phyloP scores from a whole-genome alignment of 2,113 vertebrate genomes.

The Chaenogobius annularis region DNA sequence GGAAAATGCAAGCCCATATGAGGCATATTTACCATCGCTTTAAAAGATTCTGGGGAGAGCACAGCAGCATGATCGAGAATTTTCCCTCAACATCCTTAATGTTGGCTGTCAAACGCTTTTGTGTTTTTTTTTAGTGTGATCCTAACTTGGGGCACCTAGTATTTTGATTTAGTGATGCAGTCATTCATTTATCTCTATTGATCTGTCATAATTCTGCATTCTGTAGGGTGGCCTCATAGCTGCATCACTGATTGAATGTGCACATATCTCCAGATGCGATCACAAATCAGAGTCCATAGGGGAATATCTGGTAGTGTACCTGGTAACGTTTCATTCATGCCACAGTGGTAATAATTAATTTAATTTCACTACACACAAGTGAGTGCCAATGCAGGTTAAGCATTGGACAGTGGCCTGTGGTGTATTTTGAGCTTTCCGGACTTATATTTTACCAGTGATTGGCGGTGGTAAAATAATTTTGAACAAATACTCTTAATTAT shows the following conservation, averaged over 20 bases:
- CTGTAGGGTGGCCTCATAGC: constrained; percentile 58
- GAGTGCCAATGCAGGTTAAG: constrained; percentile 51
- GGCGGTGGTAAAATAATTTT: no score
- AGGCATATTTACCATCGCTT: no score
- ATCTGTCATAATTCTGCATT: constrained; percentile 69
- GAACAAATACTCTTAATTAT: no score
- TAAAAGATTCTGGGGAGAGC: no score
- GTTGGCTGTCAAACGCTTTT: constrained; percentile 27
- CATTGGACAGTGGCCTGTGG: constrained; percentile 20
- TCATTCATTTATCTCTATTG: constrained; percentile 76
- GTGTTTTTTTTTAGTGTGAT: constrained; percentile 41
- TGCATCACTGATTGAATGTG: constrained; percentile 68
- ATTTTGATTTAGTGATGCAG: constrained; percentile 59
- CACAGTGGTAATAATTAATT: constrained; percentile 67
- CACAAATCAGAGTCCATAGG: constrained; percentile 63
- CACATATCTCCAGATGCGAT: constrained; percentile 64
- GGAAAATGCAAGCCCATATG: no score
- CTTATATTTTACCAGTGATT: no score
- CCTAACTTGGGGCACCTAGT: constrained; percentile 44
- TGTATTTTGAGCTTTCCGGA: background rate
- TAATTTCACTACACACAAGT: constrained; percentile 49
- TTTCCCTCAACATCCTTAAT: constrained; percentile 37
- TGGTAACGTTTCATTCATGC: constrained; percentile 59
- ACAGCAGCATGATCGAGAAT: no score
- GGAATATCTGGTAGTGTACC: constrained; percentile 52